phyloP scores from a whole-genome alignment of 2,888 invertebrate genomes.

The Apotomis capreana region DNA sequence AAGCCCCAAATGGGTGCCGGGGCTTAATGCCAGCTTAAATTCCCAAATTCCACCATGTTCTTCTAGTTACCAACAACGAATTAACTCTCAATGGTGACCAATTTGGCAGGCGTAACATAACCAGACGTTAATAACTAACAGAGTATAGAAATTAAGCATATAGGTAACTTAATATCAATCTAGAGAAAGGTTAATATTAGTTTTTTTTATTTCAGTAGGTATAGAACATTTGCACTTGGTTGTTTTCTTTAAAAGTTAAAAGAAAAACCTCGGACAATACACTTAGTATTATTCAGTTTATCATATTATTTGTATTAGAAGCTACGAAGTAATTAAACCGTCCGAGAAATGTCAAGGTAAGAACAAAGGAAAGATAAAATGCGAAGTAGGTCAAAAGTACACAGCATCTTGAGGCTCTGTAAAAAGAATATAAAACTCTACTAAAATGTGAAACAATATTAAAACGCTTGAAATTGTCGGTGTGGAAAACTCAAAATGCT shows the following conservation, averaged over 20 bases:
- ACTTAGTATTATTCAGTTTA: not conserved
- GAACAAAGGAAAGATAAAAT: conserved; percentile 36
- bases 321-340: conserved; percentile 29
- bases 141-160: too few relatives aligned
- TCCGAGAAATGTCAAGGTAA: conserved; percentile 26
- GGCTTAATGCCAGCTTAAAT: too few relatives aligned
- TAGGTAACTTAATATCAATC: too few relatives aligned
- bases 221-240: not conserved
- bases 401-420: conserved; percentile 23
- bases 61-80: too few relatives aligned
- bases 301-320: conserved; percentile 1
- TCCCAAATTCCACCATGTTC: too few relatives aligned
- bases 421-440: conserved; percentile 20
- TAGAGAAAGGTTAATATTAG: too few relatives aligned
- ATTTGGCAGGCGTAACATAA: too few relatives aligned
- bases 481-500: conserved; percentile 10
- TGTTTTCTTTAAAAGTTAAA: not conserved
- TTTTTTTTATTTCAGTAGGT: too few relatives aligned
- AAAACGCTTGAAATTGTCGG: conserved; percentile 12
- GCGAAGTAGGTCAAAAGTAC: conserved; percentile 39
- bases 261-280: not conserved
- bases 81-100: too few relatives aligned
- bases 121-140: too few relatives aligned
- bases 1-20: too few relatives aligned
- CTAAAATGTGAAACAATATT: conserved; percentile 31